These are phyloP conservation scores for Epizoanthus illoricatus DNA, from an alignment of 92 coral and sea anemone species.

Conservation along the genomic window DNA sequence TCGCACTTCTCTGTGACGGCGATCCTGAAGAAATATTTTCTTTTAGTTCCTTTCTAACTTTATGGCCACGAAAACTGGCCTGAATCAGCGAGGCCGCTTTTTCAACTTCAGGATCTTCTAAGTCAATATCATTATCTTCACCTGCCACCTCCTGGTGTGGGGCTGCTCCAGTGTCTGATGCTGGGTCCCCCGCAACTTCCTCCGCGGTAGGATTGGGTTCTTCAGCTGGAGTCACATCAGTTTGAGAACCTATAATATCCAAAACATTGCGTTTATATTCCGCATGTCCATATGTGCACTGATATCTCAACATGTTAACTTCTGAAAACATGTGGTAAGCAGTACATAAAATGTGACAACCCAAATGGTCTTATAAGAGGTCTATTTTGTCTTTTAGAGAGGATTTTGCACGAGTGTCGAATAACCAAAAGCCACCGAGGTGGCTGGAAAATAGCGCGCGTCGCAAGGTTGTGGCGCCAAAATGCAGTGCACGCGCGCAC, in stretches of 20 bases:
- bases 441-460: too few relatives aligned
- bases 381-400: too few relatives aligned
- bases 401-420: too few relatives aligned
- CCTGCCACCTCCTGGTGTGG: background rate
- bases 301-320: too few relatives aligned
- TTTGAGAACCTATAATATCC: background rate
- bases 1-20: background rate
- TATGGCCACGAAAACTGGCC: constrained; percentile 49
- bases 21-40: constrained; percentile 14
- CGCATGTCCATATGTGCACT: too few relatives aligned
- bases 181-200: background rate
- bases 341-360: too few relatives aligned
- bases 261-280: background rate
- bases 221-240: background rate
- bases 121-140: constrained; percentile 31
- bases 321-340: too few relatives aligned
- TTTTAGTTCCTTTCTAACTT: constrained; percentile 22
- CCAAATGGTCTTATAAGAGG: too few relatives aligned
- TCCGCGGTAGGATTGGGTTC: constrained; percentile 9
- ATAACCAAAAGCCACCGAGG: too few relatives aligned
- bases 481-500: too few relatives aligned
- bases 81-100: constrained; percentile 59
- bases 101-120: constrained; percentile 28
- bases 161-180: background rate
- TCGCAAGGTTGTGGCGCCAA: too few relatives aligned